phyloP scores from a whole-genome alignment of 2,888 invertebrate species.

The Lasioglossum morio region DNA sequence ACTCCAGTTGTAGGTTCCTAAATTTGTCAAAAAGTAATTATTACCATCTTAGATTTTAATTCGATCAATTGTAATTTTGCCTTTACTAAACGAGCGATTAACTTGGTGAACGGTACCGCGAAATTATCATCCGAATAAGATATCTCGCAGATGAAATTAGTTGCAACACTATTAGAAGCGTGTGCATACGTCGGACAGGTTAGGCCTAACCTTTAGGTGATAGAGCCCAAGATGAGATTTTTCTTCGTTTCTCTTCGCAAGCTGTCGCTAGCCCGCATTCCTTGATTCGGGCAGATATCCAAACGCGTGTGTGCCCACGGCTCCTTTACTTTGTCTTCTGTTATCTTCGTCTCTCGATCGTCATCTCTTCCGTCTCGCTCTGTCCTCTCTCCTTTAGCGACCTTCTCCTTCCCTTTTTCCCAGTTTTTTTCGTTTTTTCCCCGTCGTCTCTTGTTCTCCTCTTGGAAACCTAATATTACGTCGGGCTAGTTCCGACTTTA shows the following conservation, averaged over 20 bases:
- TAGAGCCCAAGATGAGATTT: constrained; percentile 34
- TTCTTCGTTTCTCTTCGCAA: constrained; percentile 38
- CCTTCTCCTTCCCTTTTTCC: background rate
- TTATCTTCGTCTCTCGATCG: constrained; percentile 56
- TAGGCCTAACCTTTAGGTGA: constrained; percentile 45
- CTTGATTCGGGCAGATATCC: constrained; percentile 69
- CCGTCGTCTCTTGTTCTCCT: constrained; percentile 17
- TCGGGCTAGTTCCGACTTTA: constrained; percentile 62
- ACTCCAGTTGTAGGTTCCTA: background rate
- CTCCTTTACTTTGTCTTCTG: constrained; percentile 26
- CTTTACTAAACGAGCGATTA: background rate
- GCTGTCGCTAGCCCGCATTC: constrained; percentile 69
- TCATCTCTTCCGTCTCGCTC: background rate
- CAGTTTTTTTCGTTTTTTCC: constrained; percentile 17
- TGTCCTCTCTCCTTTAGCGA: background rate
- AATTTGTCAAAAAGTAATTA: background rate
- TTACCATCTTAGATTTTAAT: background rate
- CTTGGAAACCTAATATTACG: constrained; percentile 50
- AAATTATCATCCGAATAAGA: background rate
- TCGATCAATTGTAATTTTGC: too few relatives aligned
- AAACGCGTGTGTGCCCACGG: constrained; percentile 28
- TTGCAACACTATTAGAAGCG: background rate
- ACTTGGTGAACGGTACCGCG: background rate
- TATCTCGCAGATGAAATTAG: background rate
- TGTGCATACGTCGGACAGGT: constrained; percentile 1